Conservation (phyloP, 2,113 vertebrate species). For the Polypterus senegalus region DNA sequence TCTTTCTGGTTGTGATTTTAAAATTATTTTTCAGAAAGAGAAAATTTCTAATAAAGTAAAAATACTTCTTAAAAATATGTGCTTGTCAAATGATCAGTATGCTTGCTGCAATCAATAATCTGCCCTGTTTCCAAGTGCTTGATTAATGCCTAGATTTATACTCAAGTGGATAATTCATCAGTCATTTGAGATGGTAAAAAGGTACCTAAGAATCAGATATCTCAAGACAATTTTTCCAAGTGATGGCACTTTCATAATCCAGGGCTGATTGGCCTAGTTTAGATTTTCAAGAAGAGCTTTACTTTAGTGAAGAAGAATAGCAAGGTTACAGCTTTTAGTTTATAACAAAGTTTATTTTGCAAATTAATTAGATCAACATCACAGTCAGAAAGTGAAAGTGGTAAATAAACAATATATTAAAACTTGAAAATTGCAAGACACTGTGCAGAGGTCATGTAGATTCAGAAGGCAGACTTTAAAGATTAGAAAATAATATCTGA, state of each 20-base stretch:
- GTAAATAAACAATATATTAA: too few relatives aligned
- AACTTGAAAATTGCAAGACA: too few relatives aligned
- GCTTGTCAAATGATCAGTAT: not conserved
- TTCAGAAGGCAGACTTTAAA: too few relatives aligned
- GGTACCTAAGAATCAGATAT: not conserved
- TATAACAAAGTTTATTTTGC: too few relatives aligned
- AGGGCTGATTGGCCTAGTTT: constrained; percentile 4
- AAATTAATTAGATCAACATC: too few relatives aligned
- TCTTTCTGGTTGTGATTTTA: too few relatives aligned
- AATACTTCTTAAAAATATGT: not conserved
- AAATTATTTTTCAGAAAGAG: too few relatives aligned
- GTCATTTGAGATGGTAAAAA: constrained; percentile 2
- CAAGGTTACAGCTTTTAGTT: too few relatives aligned
- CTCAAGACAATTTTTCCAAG: constrained; percentile 3
- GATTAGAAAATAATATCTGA: too few relatives aligned
- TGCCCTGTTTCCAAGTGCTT: not conserved
- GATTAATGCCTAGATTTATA: constrained; percentile 4
- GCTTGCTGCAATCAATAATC: constrained; percentile 3
- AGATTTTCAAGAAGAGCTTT: not conserved
- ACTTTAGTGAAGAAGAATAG: too few relatives aligned
- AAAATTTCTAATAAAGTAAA: not conserved
- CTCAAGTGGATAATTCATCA: constrained; percentile 3
- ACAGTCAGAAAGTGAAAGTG: too few relatives aligned
- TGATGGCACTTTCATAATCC: not conserved
- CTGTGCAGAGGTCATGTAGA: too few relatives aligned